phyloP scores from a whole-genome alignment of 2,113 vertebrate genomes.

The Anoura caudifer region DNA sequence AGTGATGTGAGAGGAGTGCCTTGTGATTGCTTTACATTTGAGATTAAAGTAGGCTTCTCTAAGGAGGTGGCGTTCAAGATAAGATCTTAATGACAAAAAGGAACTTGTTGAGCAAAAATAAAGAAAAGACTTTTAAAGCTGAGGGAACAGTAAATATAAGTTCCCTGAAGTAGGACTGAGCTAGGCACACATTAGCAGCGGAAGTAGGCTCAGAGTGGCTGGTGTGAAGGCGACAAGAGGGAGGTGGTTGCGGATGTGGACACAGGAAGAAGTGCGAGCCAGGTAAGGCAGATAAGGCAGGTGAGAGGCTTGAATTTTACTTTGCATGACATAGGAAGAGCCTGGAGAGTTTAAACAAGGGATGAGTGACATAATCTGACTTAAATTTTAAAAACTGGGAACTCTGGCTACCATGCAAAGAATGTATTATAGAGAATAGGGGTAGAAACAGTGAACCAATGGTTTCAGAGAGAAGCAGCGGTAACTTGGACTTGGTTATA shows the following conservation, averaged over 20 bases:
- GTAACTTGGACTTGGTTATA: neutral
- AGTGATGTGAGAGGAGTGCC: neutral
- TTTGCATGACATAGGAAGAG: neutral
- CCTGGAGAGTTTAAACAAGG: neutral
- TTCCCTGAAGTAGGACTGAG: neutral
- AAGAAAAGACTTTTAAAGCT: neutral
- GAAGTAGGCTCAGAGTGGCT: neutral
- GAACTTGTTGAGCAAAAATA: neutral
- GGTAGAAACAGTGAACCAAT: neutral
- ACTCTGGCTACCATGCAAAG: neutral
- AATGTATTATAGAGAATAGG: neutral
- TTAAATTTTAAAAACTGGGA: neutral
- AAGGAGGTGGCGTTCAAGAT: neutral
- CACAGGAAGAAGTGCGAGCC: neutral
- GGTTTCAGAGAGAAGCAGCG: neutral
- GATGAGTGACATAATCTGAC: neutral
- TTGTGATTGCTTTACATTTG: neutral
- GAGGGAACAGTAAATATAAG: neutral
- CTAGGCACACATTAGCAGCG: neutral
- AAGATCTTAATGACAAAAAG: neutral
- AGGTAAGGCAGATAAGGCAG: neutral
- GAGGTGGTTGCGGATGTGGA: neutral
- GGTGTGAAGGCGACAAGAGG: neutral
- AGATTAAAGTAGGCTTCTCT: neutral
- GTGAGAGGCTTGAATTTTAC: neutral